These are phyloP conservation scores for Brachyhypopomus occidentalis DNA, from an alignment of 2,113 vertebrate genomes.

Conservation along the genomic window DNA sequence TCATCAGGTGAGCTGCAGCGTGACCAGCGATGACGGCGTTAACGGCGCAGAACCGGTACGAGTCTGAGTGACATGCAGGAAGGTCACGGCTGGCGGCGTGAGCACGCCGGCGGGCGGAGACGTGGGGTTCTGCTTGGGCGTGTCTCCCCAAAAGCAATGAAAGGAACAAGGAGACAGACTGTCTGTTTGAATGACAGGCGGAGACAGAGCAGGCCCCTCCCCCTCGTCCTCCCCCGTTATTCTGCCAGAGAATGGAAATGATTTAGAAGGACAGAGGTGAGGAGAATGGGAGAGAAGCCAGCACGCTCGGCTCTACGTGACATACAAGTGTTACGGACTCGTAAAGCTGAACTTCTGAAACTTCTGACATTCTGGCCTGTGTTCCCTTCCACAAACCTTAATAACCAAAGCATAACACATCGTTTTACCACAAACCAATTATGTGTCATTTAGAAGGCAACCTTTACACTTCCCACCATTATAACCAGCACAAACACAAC, in stretches of 20 bases:
- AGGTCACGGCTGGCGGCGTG: neutral
- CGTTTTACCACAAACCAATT: too few relatives aligned
- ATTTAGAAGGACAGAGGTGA: slow-evolving; percentile 41
- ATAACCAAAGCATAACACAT: too few relatives aligned
- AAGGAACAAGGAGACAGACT: neutral
- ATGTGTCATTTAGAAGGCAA: too few relatives aligned
- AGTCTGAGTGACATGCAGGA: neutral
- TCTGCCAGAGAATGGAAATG: slow-evolving; percentile 58
- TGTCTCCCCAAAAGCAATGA: neutral
- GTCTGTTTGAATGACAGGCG: neutral
- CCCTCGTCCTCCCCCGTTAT: slow-evolving; percentile 1
- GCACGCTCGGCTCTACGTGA: too few relatives aligned
- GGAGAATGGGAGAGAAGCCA: neutral
- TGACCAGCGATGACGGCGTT: neutral
- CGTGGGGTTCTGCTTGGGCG: neutral
- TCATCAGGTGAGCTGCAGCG: neutral
- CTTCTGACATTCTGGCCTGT: too few relatives aligned
- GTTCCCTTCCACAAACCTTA: too few relatives aligned
- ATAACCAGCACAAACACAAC: too few relatives aligned
- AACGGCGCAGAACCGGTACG: neutral
- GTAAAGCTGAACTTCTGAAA: too few relatives aligned
- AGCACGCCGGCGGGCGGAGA: neutral
- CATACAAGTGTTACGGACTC: neutral
- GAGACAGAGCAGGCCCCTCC: too few relatives aligned
- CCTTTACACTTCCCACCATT: too few relatives aligned